Base-by-base conservation (phyloP, 2,797 vertebrate genomes). In the Brachymystax lenok region DNA sequence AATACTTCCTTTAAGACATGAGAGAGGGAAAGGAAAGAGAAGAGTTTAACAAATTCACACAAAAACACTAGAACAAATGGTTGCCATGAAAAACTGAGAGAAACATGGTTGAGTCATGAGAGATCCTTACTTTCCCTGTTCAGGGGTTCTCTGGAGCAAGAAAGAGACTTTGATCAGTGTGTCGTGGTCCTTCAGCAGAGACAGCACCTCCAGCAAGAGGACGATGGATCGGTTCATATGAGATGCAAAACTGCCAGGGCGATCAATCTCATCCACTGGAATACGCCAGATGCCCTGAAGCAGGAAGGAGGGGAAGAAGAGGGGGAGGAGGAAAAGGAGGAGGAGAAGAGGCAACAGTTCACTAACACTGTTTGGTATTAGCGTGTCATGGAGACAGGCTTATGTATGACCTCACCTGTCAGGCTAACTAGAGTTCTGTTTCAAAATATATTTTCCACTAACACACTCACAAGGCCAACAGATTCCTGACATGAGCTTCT, bases 141-240 rank as follows among this genome's bases (percentile, higher is more conserved):
- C 98, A 8, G 98, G 98, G 80, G 96, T 99, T 92, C 98, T 96
- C 92, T 99, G 98, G 81, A 99, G 95, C 96, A 99, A 99, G 83
- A 97, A 98, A 59, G 97, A 99, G 83, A 99, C 96, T 90, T 97
- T 98, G 69, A 99, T 91, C 87, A 99, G 88, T 33, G 98, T 99
- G 91, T 95, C 93, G 91, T 98, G 96, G 89, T 99, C 98, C 89
- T 95, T 96, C 0, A 99, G 96, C 85, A 96, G 96, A 80, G 94
- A 95, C 89, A 99, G 94, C 92, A 99, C 98, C 80, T 97, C 94
- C 71, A 99, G 93, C 87, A 99, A 92, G 46, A 99, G 95, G 79
- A 98, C 97, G 74, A 99, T 97, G 79, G 98, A 99, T 87, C 98
- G 95, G 95, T 98, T 99, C 98, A 99, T 99, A 96, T 99, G 98